These are phyloP conservation scores for Epirrhoe alternata DNA, from an alignment of 2,888 invertebrate species.

Conservation along the genomic window DNA sequence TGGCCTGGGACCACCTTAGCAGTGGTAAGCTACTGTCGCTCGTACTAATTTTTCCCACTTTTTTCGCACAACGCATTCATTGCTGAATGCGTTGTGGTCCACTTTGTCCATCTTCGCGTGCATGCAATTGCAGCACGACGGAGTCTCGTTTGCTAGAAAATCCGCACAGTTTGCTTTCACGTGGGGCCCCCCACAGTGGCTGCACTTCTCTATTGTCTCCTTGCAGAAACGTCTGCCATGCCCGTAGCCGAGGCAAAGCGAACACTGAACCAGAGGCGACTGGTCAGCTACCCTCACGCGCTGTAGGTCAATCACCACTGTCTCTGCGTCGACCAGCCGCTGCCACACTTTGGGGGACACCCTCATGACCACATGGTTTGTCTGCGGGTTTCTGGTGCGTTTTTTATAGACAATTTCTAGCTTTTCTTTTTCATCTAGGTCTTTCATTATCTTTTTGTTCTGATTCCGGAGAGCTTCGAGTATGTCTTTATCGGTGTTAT, in stretches of 20 bases:
- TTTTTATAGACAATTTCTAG: neutral
- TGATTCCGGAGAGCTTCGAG: neutral
- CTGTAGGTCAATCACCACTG: constrained; percentile 39
- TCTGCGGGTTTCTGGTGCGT: neutral
- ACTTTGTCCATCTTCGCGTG: constrained; percentile 17
- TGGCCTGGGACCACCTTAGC: constrained; percentile 5
- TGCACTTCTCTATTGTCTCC: neutral
- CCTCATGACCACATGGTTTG: constrained; percentile 5
- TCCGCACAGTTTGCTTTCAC: too few species aligned
- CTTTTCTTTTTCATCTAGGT: too few species aligned
- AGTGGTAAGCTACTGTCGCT: neutral
- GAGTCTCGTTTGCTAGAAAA: neutral
- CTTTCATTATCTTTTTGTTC: too few species aligned
- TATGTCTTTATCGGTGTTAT: constrained; percentile 1
- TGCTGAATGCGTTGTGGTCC: too few species aligned
- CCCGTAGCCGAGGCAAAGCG: neutral
- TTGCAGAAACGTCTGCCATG: too few species aligned
- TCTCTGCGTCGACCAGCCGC: constrained; percentile 13
- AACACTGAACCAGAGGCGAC: constrained; percentile 36
- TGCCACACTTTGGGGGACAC: constrained; percentile 32
- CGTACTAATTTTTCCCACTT: constrained; percentile 32
- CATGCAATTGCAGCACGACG: constrained; percentile 20
- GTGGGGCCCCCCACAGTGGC: constrained; percentile 15
- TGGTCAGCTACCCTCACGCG: constrained; percentile 33
- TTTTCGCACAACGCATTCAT: constrained; percentile 18